Base-by-base conservation (phyloP, 2,888 invertebrate genomes). In the Drosophila pseudotalamancana region DNA sequence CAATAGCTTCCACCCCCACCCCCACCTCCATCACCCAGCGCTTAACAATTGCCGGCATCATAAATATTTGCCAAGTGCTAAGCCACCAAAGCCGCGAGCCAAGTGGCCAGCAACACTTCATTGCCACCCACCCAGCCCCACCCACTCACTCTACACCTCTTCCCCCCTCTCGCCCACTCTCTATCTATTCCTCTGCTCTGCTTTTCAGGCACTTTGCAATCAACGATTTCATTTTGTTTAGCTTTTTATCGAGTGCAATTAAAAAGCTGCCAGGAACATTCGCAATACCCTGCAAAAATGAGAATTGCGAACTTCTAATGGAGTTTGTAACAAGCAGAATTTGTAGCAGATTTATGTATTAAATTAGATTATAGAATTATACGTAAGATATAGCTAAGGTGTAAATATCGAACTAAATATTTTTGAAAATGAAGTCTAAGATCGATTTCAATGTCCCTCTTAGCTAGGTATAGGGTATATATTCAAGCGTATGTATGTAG, bases 201-300 rank as follows among this genome's bases (percentile, higher is more conserved):
- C 12, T 37, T 37, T 42, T 23, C 45, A 53, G 27, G 34, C 70
- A 55, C 71, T 70, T 65, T 65, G 60, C 65, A 70, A 70, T 70
- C 71, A 70, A 48, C 65, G 51, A 43, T 55, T 71, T 62, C 53
- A 42, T 72, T 67, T 54, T 55, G 51, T 40, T 72, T 55, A 35
- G 62, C 14, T 60, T 70, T 73, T 74, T 69, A 62, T 66, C 62
- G 56, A 62, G 35, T 74, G 75, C 67, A 74, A 74, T 74, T 74
- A 74, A 69, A 64, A 62, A 16, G 53, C 42, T 51, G 69, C 51
- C 72, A 55, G 48, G 14, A 66, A 48, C 31, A 40, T 16, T 40
- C 21, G 8, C n/a, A 6, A 21, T 51, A 21, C 51, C 3, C 27
- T 29, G 16, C 1, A 1, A 0, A 0, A 4, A 4, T 1, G 16